Percentiles rank a stretch among this genome's conserved stretches.
Conservation (phyloP, 2,888 invertebrate species). For the Anorthoa munda region DNA sequence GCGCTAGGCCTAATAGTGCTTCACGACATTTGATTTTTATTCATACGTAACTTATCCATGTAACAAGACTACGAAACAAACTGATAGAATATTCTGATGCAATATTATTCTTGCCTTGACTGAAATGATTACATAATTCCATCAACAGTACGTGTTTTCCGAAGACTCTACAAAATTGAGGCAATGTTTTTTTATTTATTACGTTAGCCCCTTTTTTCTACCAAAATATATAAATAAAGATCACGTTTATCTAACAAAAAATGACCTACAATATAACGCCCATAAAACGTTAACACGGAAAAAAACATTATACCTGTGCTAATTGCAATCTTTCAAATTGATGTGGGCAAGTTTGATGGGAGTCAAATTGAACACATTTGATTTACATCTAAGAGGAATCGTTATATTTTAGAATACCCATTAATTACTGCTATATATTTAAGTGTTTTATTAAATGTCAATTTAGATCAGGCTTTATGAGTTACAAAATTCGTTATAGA, state of each 20-base stretch:
- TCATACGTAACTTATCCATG: constrained; percentile 69
- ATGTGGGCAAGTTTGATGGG: constrained; percentile 36
- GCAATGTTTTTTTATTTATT: constrained; percentile 44
- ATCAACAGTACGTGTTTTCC: constrained; percentile 61
- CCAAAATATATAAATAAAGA: constrained; percentile 42
- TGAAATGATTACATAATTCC: constrained; percentile 66
- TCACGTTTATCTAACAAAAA: constrained; percentile 67
- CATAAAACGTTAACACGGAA: constrained; percentile 50
- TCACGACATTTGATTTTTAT: constrained; percentile 66
- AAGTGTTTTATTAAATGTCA: constrained; percentile 12
- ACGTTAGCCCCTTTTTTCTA: constrained; percentile 55
- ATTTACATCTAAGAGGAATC: constrained; percentile 17
- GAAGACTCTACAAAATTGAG: constrained; percentile 58
- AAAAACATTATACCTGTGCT: constrained; percentile 60
- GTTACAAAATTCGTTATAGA: background rate
- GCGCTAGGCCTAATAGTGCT: constrained; percentile 62
- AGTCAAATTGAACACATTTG: constrained; percentile 30
- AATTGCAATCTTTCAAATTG: constrained; percentile 62
- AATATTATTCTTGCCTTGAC: constrained; percentile 69
- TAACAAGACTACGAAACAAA: constrained; percentile 66
- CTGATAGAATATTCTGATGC: constrained; percentile 72
- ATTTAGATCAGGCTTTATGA: background rate
- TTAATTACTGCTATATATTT: constrained; percentile 17
- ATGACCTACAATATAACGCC: constrained; percentile 58
- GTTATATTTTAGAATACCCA: constrained; percentile 15